A percentile compares a stretch with the other conserved stretches of the same genome.
These are phyloP conservation scores for Aegithalos caudatus DNA, from an alignment of 2,113 vertebrate species.

Conservation along the genomic window DNA sequence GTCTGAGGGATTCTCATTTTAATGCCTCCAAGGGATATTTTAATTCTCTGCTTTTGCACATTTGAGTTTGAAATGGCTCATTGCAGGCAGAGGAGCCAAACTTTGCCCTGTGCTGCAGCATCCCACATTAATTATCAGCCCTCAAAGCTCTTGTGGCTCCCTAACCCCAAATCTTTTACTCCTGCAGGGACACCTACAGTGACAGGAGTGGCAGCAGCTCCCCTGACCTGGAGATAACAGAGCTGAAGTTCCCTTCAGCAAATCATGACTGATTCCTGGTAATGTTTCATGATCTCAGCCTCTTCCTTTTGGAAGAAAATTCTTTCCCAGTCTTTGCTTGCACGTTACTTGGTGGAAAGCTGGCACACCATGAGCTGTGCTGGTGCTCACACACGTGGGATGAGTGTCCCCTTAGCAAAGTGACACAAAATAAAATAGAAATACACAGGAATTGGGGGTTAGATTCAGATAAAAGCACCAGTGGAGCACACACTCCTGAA, in stretches of 20 bases:
- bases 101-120: neutral
- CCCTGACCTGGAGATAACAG: constrained; percentile 88
- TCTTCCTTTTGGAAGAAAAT: neutral
- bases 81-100: neutral
- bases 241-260: constrained; percentile 82
- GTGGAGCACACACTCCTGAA: neutral
- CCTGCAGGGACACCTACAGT: constrained; percentile 89
- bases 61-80: neutral
- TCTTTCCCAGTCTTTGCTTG: neutral
- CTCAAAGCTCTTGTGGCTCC: neutral
- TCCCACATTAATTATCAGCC: neutral
- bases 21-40: neutral
- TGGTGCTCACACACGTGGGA: neutral
- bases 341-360: neutral
- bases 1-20: neutral
- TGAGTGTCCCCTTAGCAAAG: neutral
- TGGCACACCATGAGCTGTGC: neutral
- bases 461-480: neutral
- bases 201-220: constrained; percentile 89
- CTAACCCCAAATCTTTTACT: neutral
- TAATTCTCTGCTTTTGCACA: neutral
- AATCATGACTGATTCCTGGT: constrained; percentile 75
- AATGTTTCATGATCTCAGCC: neutral
- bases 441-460: neutral
- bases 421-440: neutral